phyloP scores from a whole-genome alignment of 2,888 invertebrate species.

The Marronus borbonicus region DNA sequence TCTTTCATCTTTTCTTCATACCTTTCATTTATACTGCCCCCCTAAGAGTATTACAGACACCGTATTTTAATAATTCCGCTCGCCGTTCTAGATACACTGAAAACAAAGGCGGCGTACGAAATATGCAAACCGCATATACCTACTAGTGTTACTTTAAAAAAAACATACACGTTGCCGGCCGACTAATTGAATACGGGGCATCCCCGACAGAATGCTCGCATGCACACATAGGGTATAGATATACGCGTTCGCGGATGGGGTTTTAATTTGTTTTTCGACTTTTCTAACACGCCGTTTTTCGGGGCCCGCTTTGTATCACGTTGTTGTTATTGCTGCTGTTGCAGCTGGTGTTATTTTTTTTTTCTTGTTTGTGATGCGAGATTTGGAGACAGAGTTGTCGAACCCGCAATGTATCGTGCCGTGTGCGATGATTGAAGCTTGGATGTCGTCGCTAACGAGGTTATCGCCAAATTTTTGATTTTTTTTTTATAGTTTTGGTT shows the following conservation, averaged over 20 bases:
- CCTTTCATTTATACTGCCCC: not conserved
- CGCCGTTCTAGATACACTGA: not conserved
- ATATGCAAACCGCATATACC: not conserved
- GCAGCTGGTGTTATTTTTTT: not conserved
- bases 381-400: constrained; percentile 7
- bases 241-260: constrained; percentile 2
- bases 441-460: not conserved
- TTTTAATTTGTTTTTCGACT: constrained; percentile 37
- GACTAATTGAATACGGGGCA: constrained; percentile 24
- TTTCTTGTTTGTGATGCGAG: not conserved
- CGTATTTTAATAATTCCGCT: not conserved
- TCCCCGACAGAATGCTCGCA: not conserved
- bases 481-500: not conserved
- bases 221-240: not conserved
- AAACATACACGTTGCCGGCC: constrained; percentile 8
- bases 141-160: constrained; percentile 8
- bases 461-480: too few species aligned
- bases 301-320: not conserved
- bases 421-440: not conserved
- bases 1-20: not conserved
- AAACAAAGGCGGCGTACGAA: not conserved
- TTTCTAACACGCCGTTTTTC: constrained; percentile 18
- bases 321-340: not conserved
- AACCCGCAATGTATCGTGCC: not conserved
- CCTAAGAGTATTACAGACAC: not conserved